A percentile compares a stretch with the other conserved stretches of the same genome.
phyloP scores from a whole-genome alignment of 2,797 vertebrate species.

The Apogon talboti region DNA sequence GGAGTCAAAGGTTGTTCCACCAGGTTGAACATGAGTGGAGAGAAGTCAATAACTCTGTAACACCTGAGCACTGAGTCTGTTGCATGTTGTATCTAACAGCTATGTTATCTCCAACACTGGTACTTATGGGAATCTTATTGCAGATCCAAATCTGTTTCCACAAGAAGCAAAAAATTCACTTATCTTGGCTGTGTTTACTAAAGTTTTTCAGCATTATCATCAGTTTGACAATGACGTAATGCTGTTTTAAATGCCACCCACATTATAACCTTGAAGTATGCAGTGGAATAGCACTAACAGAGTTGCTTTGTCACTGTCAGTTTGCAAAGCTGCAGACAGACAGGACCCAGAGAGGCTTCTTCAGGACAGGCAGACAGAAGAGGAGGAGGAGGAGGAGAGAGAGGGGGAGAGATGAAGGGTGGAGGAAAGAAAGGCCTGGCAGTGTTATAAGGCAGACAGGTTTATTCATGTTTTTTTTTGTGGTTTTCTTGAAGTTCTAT shows the following conservation, averaged over 20 bases:
- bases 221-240: constrained; percentile 48
- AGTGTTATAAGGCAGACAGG: constrained; percentile 58
- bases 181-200: not conserved
- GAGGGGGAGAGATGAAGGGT: not conserved
- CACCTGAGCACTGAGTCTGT: constrained; percentile 56
- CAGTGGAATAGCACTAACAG: constrained; percentile 50
- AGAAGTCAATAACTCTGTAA: constrained; percentile 63
- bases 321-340: constrained; percentile 66
- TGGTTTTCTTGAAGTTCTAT: constrained; percentile 63
- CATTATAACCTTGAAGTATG: constrained; percentile 44
- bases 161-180: not conserved
- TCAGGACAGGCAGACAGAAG: constrained; percentile 28
- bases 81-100: constrained; percentile 35
- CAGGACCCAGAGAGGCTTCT: constrained; percentile 48
- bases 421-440: constrained; percentile 28
- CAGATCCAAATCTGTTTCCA: too few species aligned
- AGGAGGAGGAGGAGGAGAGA: not conserved
- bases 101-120: not conserved
- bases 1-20: constrained; percentile 74
- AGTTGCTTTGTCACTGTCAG: constrained; percentile 58
- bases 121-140: too few species aligned
- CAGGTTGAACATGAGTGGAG: constrained; percentile 69
- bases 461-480: constrained; percentile 65
- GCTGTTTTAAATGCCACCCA: constrained; percentile 31
- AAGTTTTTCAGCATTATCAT: constrained; percentile 8